Percentiles rank a stretch among this genome's conserved stretches.
phyloP scores from a whole-genome alignment of 2,888 invertebrate genomes.

The Chaetogeoica ovagalla region DNA sequence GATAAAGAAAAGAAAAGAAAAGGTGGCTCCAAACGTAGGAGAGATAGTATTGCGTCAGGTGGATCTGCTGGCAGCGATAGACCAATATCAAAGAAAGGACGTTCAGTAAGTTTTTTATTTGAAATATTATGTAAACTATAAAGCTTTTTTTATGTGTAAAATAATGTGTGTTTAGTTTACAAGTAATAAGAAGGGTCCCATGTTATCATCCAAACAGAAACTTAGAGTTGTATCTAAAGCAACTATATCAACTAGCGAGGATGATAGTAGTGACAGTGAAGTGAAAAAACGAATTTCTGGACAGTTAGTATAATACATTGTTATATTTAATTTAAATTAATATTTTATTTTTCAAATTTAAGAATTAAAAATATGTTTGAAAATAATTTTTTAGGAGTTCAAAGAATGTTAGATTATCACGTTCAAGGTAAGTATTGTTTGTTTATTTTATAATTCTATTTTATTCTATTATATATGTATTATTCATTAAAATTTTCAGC shows the following conservation, averaged over 20 bases:
- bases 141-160: neutral
- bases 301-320: conserved; percentile 46
- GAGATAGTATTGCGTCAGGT: conserved; percentile 57
- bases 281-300: conserved; percentile 63
- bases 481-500: conserved; percentile 56
- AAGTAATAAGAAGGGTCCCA: conserved; percentile 64
- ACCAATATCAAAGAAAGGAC: conserved; percentile 66
- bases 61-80: conserved; percentile 67
- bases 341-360: conserved; percentile 2
- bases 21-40: conserved; percentile 59
- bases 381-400: conserved; percentile 56
- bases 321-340: conserved; percentile 4
- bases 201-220: conserved; percentile 80
- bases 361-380: conserved; percentile 14
- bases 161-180: conserved; percentile 50
- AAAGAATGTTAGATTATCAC: conserved; percentile 54
- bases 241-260: conserved; percentile 89
- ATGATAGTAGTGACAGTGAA: conserved; percentile 68
- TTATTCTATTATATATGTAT: neutral
- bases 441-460: neutral
- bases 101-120: conserved; percentile 59
- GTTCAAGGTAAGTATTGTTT: conserved; percentile 32
- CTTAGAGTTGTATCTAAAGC: conserved; percentile 90
- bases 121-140: neutral
- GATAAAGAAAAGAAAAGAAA: conserved; percentile 58